A percentile compares a stretch with the other conserved stretches of the same genome.
These are phyloP conservation scores for Trachurus trachurus DNA, from an alignment of 2,797 vertebrate genomes.

Conservation along the genomic window DNA sequence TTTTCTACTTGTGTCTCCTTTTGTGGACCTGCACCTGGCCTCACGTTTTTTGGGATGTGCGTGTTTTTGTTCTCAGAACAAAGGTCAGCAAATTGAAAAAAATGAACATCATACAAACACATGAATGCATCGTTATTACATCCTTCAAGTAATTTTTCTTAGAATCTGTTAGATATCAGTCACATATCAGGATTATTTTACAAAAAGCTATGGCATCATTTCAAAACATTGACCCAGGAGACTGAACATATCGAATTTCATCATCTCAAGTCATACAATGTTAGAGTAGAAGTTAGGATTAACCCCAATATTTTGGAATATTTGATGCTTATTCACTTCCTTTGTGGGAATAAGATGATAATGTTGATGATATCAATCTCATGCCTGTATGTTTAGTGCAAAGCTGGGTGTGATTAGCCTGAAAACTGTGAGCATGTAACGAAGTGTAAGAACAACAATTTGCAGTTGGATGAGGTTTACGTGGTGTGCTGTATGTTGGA, in stretches of 20 bases:
- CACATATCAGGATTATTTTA: constrained; percentile 25
- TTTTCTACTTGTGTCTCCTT: too few species aligned
- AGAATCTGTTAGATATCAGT: neutral
- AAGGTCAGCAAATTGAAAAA: neutral
- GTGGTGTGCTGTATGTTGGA: too few species aligned
- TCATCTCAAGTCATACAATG: neutral
- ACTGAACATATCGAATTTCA: neutral
- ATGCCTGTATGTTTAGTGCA: neutral
- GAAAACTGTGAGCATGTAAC: too few species aligned
- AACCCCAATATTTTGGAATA: neutral
- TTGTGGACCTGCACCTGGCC: too few species aligned
- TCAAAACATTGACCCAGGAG: too few species aligned
- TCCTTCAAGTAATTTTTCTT: neutral
- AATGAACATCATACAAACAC: neutral
- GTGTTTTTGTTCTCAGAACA: too few species aligned
- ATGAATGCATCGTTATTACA: neutral
- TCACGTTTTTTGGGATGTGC: too few species aligned
- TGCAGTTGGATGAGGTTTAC: neutral
- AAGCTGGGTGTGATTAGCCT: neutral
- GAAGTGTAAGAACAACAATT: neutral
- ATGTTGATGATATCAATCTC: neutral
- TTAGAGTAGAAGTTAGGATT: too few species aligned
- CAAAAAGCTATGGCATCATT: neutral
- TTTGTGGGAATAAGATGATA: neutral
- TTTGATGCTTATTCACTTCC: neutral